Evolutionary conservation across 2,888 invertebrate species (phyloP).

Genomic region (Pterostichus niger): DNA sequence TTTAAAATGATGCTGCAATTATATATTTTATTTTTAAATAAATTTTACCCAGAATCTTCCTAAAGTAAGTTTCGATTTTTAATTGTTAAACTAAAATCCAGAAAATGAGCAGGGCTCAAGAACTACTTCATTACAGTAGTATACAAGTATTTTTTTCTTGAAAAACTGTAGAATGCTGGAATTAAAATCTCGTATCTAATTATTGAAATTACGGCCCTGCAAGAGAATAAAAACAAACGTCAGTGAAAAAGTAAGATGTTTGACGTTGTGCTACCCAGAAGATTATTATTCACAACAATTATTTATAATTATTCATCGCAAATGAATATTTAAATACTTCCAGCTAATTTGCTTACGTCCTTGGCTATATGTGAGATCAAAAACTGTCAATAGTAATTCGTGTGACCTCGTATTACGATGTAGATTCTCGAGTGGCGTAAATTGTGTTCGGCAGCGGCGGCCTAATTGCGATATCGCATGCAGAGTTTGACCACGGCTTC

Average conservation of each 20-base stretch:
- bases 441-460: constrained; percentile 29
- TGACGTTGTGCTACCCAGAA: constrained; percentile 57
- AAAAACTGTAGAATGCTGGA: neutral
- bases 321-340: constrained; percentile 66
- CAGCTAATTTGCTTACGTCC: constrained; percentile 66
- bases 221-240: constrained; percentile 44
- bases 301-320: constrained; percentile 64
- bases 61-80: no score
- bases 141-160: no score
- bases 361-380: constrained; percentile 51
- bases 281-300: constrained; percentile 61
- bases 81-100: no score
- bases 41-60: no score
- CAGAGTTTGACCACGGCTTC: constrained; percentile 24
- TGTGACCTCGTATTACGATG: constrained; percentile 53
- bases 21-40: no score
- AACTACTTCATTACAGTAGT: no score
- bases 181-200: constrained; percentile 45
- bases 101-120: no score
- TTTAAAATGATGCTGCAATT: no score
- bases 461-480: constrained; percentile 66
- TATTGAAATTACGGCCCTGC: constrained; percentile 41
- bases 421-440: constrained; percentile 35
- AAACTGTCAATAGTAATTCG: constrained; percentile 62
- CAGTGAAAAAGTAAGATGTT: constrained; percentile 34